These are phyloP conservation scores for Phenganax subtilis DNA, from an alignment of 92 coral and sea anemone genomes.

Conservation along the genomic window DNA sequence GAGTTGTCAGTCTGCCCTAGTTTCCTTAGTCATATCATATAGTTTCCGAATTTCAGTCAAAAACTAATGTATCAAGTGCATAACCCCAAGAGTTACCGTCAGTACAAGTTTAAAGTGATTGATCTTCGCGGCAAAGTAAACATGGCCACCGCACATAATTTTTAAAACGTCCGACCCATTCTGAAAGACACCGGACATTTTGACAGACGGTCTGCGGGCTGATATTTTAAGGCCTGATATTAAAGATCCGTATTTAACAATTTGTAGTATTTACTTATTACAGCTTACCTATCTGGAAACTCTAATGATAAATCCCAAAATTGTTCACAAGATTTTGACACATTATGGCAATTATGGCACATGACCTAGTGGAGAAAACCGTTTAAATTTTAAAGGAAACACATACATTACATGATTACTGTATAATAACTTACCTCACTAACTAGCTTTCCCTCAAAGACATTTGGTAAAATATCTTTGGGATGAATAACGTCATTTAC, in stretches of 20 bases:
- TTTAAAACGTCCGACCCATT: too few species aligned
- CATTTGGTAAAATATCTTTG: constrained; percentile 38
- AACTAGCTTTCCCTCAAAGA: constrained; percentile 38
- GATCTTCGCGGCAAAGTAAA: too few species aligned
- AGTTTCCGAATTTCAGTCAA: not conserved
- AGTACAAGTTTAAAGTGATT: too few species aligned
- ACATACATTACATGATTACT: not conserved
- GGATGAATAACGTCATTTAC: constrained; percentile 21
- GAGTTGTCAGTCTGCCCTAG: not conserved
- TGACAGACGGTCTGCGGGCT: too few species aligned
- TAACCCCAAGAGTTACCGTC: too few species aligned
- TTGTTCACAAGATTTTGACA: constrained; percentile 33
- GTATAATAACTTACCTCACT: constrained; percentile 16
- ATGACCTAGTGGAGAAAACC: not conserved
- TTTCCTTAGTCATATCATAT: not conserved
- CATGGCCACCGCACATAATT: too few species aligned
- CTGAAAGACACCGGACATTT: too few species aligned
- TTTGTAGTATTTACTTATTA: not conserved
- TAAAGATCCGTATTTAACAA: too few species aligned
- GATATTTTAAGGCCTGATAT: too few species aligned
- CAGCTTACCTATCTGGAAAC: constrained; percentile 34
- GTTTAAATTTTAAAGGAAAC: not conserved
- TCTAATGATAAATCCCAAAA: constrained; percentile 39
- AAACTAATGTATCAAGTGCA: not conserved
- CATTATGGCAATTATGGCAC: constrained; percentile 33